Percentiles rank a stretch among this genome's conserved stretches.
phyloP scores from a whole-genome alignment of 2,797 vertebrate genomes.

The Acanthopagrus latus region DNA sequence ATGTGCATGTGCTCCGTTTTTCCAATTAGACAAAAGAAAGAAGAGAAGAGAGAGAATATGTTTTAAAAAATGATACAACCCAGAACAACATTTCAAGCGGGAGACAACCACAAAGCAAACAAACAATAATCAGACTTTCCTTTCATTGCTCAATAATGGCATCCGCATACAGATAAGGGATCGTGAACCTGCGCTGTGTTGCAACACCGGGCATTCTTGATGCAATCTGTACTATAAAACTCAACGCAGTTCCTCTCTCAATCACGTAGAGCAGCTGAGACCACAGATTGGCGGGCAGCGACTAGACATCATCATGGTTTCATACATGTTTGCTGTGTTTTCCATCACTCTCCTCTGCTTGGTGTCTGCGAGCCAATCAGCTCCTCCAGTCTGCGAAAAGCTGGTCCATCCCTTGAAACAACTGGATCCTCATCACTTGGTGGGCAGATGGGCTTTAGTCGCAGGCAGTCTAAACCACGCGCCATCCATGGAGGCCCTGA shows the following conservation, averaged over 20 bases:
- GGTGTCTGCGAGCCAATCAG: slow-evolving; percentile 36
- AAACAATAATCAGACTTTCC: background rate
- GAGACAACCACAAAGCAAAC: background rate
- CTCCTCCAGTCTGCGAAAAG: slow-evolving; percentile 57
- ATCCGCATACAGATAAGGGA: slow-evolving; percentile 9
- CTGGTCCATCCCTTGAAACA: slow-evolving; percentile 48
- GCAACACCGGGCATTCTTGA: slow-evolving; percentile 33
- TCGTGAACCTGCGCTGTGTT: slow-evolving; percentile 19
- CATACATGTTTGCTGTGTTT: slow-evolving; percentile 38
- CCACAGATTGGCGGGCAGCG: background rate
- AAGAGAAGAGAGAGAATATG: background rate
- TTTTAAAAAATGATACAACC: slow-evolving; percentile 1
- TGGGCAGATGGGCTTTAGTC: slow-evolving; percentile 65
- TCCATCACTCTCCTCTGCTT: slow-evolving; percentile 34
- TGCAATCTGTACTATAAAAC: slow-evolving; percentile 44
- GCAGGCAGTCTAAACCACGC: slow-evolving; percentile 64
- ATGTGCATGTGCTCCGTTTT: background rate
- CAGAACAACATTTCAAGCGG: background rate
- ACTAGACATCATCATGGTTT: background rate
- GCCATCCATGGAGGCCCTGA: slow-evolving; percentile 53
- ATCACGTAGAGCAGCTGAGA: background rate
- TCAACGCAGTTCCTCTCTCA: background rate
- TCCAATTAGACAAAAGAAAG: background rate
- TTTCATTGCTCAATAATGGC: slow-evolving; percentile 41
- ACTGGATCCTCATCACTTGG: slow-evolving; percentile 16